These are phyloP conservation scores for Osmoderma eremita DNA, from an alignment of 2,888 invertebrate species.

Conservation along the genomic window DNA sequence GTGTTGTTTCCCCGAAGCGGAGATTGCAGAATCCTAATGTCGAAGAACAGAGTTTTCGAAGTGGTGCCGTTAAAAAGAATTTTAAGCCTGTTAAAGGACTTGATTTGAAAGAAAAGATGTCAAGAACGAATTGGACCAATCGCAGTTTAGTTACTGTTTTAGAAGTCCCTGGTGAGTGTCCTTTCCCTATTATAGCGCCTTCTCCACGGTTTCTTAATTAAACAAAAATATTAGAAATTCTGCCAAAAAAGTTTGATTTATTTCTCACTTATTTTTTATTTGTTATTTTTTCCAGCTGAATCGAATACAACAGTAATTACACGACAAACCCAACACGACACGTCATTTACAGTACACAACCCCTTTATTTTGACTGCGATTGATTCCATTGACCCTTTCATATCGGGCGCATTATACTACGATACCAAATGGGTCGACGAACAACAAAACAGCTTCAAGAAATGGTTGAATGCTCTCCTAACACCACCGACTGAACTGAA, in stretches of 20 bases:
- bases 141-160: neutral
- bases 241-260: too few species aligned
- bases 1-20: conserved; percentile 2
- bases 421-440: conserved; percentile 75
- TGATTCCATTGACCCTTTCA: conserved; percentile 54
- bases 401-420: conserved; percentile 57
- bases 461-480: conserved; percentile 82
- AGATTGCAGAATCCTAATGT: neutral
- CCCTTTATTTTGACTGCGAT: conserved; percentile 54
- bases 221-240: too few species aligned
- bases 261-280: too few species aligned
- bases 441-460: conserved; percentile 77
- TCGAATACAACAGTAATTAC: neutral
- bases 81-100: conserved; percentile 50
- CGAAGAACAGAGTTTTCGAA: neutral
- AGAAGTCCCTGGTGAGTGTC: conserved; percentile 11
- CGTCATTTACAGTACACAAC: conserved; percentile 48
- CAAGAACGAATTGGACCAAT: conserved; percentile 29
- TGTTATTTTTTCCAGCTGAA: neutral
- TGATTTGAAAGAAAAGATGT: conserved; percentile 45
- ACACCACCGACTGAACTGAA: conserved; percentile 81
- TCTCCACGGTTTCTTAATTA: too few species aligned
- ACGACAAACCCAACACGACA: neutral
- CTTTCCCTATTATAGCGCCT: too few species aligned
- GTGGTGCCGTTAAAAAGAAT: conserved; percentile 36